phyloP scores from a whole-genome alignment of 2,113 vertebrate species.

The Riparia riparia region DNA sequence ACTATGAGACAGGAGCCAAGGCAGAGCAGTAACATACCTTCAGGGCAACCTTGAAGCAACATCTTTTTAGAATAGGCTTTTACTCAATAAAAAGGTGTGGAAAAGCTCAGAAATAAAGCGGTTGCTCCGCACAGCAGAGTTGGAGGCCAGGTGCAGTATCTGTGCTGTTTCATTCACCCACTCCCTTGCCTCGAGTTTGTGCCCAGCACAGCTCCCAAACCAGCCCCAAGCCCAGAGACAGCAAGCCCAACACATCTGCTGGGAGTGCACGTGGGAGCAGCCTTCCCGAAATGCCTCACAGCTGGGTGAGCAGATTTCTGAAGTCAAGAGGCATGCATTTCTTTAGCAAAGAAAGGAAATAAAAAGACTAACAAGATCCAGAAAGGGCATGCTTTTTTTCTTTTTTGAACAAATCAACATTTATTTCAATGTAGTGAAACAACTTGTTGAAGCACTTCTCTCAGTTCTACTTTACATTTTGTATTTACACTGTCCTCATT shows the following conservation, averaged over 20 bases:
- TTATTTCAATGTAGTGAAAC: slow-evolving; percentile 59
- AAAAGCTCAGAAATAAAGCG: background rate
- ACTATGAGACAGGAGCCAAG: background rate
- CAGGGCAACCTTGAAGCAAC: background rate
- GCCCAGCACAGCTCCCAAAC: background rate
- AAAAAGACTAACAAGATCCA: slow-evolving; percentile 60
- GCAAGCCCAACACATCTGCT: background rate
- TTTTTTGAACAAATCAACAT: slow-evolving; percentile 61
- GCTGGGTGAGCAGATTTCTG: background rate
- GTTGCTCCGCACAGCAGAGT: background rate
- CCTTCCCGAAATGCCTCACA: background rate
- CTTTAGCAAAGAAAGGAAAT: slow-evolving; percentile 31
- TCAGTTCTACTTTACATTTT: slow-evolving; percentile 64
- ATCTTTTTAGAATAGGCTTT: background rate
- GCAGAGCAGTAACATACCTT: background rate
- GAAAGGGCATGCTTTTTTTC: slow-evolving; percentile 24
- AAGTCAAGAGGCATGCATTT: background rate
- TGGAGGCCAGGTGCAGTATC: background rate
- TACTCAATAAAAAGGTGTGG: background rate
- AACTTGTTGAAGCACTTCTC: slow-evolving; percentile 40
- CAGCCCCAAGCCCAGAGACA: background rate
- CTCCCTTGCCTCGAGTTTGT: background rate
- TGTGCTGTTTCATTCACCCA: background rate
- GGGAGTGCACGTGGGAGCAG: fast-evolving
- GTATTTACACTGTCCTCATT: slow-evolving; percentile 56